phyloP scores from a whole-genome alignment of 1,140 invertebrate species.

The Tetramorium simillimum region DNA sequence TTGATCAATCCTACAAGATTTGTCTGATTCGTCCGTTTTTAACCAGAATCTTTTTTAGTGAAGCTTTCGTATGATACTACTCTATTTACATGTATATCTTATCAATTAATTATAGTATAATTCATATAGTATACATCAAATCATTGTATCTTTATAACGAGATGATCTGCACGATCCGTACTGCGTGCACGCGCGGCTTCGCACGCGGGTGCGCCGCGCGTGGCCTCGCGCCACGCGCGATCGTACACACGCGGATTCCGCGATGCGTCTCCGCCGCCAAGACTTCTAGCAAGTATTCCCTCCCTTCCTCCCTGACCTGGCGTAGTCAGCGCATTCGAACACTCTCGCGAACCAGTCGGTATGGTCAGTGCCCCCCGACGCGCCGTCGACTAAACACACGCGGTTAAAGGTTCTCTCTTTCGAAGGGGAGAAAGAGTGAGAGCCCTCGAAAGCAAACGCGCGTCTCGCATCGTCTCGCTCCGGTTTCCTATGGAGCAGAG shows the following conservation, averaged over 20 bases:
- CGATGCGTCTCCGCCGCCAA: conserved; percentile 14
- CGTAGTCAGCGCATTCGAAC: conserved; percentile 70
- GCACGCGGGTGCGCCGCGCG: not conserved
- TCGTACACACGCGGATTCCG: not conserved
- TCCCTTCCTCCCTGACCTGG: conserved; percentile 13
- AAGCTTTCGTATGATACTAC: not conserved
- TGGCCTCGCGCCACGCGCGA: not conserved
- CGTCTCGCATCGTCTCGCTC: not conserved
- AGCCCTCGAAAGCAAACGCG: not conserved
- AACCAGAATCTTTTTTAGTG: no score
- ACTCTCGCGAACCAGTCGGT: conserved; percentile 63
- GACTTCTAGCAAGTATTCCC: conserved; percentile 55
- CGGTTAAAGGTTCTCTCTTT: not conserved
- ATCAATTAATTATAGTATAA: not conserved
- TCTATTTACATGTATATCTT: not conserved
- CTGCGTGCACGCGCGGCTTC: not conserved
- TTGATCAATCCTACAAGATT: no score
- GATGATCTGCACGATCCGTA: not conserved
- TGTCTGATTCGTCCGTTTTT: no score
- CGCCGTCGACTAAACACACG: conserved; percentile 49
- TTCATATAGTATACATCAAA: not conserved
- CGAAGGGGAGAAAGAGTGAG: not conserved
- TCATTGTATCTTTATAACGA: not conserved
- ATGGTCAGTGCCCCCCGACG: conserved; percentile 71
- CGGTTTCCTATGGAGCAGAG: not conserved